These are phyloP conservation scores for Paratrypauchen microcephalus DNA, from an alignment of 2,797 vertebrate genomes.

Conservation along the genomic window DNA sequence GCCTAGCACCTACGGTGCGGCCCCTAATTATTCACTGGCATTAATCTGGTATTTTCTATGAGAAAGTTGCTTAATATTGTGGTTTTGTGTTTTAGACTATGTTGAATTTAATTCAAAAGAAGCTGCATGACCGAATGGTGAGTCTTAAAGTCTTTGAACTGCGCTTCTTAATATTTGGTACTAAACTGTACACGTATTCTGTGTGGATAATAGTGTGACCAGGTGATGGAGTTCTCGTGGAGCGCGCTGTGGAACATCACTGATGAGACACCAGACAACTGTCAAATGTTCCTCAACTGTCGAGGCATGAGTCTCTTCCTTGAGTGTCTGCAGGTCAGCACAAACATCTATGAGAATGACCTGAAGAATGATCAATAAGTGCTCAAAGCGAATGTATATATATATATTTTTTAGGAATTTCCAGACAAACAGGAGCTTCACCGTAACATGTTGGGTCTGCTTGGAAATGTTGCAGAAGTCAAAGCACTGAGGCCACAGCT, in stretches of 20 bases:
- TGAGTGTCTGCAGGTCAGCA: constrained; percentile 89
- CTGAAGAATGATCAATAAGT: not conserved
- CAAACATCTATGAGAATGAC: not conserved
- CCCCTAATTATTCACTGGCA: not conserved
- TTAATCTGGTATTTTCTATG: not conserved
- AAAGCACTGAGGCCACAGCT: constrained; percentile 90
- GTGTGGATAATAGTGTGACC: constrained; percentile 85
- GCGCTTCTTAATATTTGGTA: not conserved
- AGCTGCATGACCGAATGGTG: constrained; percentile 90
- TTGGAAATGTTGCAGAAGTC: constrained; percentile 97
- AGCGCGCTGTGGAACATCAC: constrained; percentile 99
- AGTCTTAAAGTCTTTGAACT: constrained; percentile 50
- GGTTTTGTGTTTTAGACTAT: constrained; percentile 82
- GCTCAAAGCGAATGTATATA: too few species aligned
- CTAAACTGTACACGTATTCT: not conserved
- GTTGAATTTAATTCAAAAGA: constrained; percentile 97
- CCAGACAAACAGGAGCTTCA: constrained; percentile 97
- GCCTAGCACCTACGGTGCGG: too few species aligned
- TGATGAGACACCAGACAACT: constrained; percentile 97
- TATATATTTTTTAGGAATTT: constrained; percentile 89
- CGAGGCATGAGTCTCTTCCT: constrained; percentile 95
- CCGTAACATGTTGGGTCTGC: constrained; percentile 94
- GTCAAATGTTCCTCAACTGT: constrained; percentile 97
- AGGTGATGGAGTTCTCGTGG: constrained; percentile 99
- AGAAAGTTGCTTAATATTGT: not conserved